These are phyloP conservation scores for Carcina quercana DNA, from an alignment of 2,888 invertebrate species.

Conservation along the genomic window DNA sequence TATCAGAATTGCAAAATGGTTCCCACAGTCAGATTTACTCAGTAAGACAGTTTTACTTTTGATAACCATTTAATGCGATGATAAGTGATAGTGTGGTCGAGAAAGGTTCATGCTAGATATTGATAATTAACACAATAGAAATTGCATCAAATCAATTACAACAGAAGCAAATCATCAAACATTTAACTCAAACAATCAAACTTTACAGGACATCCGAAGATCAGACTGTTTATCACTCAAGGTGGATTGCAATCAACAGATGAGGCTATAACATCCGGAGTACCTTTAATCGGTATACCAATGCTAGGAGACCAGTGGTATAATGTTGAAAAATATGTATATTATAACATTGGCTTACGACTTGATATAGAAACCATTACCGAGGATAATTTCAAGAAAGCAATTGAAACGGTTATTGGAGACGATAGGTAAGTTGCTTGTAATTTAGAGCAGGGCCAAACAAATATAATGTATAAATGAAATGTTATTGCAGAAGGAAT, in stretches of 20 bases:
- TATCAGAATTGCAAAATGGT: conserved; percentile 38
- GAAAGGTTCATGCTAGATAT: too few relatives aligned
- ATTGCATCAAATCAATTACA: too few relatives aligned
- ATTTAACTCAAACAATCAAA: too few relatives aligned
- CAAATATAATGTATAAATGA: too few relatives aligned
- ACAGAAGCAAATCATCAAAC: too few relatives aligned
- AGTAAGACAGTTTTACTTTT: too few relatives aligned
- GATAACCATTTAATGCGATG: too few relatives aligned
- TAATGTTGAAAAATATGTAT: conserved; percentile 33
- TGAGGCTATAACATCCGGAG: conserved; percentile 46
- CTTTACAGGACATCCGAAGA: conserved; percentile 42
- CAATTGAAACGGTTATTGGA: conserved; percentile 23
- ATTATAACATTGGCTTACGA: conserved; percentile 30
- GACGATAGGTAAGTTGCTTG: conserved; percentile 22
- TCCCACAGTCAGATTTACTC: conserved; percentile 31
- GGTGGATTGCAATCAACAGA: conserved; percentile 55
- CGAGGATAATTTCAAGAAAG: conserved; percentile 20
- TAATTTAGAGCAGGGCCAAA: too few relatives aligned
- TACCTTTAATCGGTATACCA: conserved; percentile 46
- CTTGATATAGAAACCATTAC: conserved; percentile 25
- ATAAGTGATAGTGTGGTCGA: too few relatives aligned
- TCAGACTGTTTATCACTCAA: conserved; percentile 58
- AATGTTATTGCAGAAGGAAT: too few relatives aligned
- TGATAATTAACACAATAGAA: too few relatives aligned
- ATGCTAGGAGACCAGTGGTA: conserved; percentile 50